Percentiles rank a stretch among this genome's conserved stretches.
Conservation (phyloP, 2,797 vertebrate species). For the Cynopterus sphinx region DNA sequence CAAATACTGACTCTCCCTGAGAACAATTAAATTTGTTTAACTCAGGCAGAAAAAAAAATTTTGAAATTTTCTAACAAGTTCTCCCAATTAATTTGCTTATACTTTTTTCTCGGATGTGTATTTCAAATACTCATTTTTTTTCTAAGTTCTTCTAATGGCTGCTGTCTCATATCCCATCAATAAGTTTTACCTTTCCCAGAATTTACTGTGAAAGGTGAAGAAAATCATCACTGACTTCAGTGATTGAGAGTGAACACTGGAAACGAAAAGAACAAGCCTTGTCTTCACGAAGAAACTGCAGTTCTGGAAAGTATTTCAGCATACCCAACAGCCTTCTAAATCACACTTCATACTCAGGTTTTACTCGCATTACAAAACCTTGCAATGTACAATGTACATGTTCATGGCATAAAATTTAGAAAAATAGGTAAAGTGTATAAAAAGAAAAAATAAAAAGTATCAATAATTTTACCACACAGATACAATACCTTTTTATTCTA, state of each 20-base stretch:
- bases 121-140: background rate
- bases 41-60: background rate
- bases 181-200: background rate
- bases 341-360: background rate
- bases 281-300: background rate
- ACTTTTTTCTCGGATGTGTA: slow-evolving; percentile 3
- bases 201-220: background rate
- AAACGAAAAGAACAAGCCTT: background rate
- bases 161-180: background rate
- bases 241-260: background rate
- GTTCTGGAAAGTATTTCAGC: background rate
- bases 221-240: background rate
- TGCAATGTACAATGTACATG: background rate
- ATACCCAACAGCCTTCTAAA: background rate
- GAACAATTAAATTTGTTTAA: background rate
- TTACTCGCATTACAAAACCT: background rate
- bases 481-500: background rate
- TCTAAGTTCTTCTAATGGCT: background rate
- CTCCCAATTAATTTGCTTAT: background rate
- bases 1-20: background rate
- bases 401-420: background rate
- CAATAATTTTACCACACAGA: background rate
- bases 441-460: background rate
- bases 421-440: background rate
- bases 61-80: slow-evolving; percentile 16